These are phyloP conservation scores for Microcebus murinus DNA, from an alignment of 2,113 vertebrate species.

Conservation along the genomic window DNA sequence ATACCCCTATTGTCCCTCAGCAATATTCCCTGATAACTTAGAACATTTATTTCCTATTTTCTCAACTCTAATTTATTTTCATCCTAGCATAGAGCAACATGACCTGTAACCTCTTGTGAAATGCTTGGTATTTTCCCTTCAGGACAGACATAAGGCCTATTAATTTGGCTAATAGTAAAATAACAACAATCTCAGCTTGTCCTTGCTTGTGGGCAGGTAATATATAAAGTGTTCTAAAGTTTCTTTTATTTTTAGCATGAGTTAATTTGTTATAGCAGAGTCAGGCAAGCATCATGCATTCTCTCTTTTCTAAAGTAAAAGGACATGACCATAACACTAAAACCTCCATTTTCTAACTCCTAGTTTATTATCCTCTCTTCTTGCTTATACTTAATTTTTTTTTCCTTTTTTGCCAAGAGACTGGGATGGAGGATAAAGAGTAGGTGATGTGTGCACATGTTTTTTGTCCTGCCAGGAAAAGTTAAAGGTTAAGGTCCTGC, in stretches of 20 bases:
- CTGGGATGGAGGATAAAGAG: not conserved
- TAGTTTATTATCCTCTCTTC: not conserved
- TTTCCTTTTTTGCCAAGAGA: not conserved
- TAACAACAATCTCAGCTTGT: not conserved
- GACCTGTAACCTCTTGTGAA: conserved; percentile 65
- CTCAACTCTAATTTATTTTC: conserved; percentile 22
- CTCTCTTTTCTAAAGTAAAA: not conserved
- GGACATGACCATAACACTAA: not conserved
- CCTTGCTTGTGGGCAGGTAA: not conserved
- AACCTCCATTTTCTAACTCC: not conserved
- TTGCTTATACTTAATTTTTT: not conserved
- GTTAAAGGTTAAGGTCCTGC: not conserved
- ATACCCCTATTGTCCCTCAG: not conserved
- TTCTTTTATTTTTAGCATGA: not conserved
- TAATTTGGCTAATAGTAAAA: conserved; percentile 32
- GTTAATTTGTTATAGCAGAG: not conserved
- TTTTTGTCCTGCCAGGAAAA: conserved; percentile 12
- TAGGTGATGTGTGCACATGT: not conserved
- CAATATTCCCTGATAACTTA: not conserved
- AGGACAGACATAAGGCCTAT: conserved; percentile 34
- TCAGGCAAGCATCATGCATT: not conserved
- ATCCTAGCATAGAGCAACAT: conserved; percentile 10
- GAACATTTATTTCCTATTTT: conserved; percentile 48
- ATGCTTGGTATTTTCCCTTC: conserved; percentile 58
- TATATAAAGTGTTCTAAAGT: not conserved